Evolutionary conservation across 2,888 invertebrate species (phyloP), one percentile per base, ranked within the genome.

Genomic region (Calliopum simillimum): DNA sequence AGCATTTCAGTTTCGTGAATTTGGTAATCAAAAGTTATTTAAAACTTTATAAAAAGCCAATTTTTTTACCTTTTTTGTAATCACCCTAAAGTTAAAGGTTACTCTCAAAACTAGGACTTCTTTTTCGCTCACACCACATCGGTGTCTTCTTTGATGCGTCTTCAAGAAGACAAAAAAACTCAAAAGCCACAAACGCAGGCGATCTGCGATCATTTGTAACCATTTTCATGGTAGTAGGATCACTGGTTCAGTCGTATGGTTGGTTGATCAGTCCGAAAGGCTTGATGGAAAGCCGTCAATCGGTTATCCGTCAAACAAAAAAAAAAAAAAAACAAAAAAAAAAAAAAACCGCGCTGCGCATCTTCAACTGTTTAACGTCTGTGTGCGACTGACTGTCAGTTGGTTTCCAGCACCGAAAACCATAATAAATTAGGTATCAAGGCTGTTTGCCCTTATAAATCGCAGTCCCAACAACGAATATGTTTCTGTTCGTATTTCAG

Each of bases 151-250:
- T 33, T 33, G 33, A 33, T 33, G 33, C 33, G 33, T 6, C 5
- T 5, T 33, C 8, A 5, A 33, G 33, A 33, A 33, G 8, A 33
- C n/a, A 25, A 12, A 4, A 23, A 12, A 23, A 53, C 19, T 8
- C 33, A 33, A 33, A 33, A 33, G 55, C n/a, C 44, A 44, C 56
- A 51, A 33, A 44, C 56, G 68, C 68, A 62, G 68, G 67, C 73
- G 76, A 85, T 85, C 85, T 85, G 82, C 82, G 82, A 86, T 86
- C 86, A 85, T 85, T 85, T 86, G 84, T 86, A 85, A 84, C 80
- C 82, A 84, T 83, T 82, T 85, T 82, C 79, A 75, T 78, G 73
- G n/a, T n/a, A 76, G 76, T 72, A 74, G 70, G 70, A 47, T 53
- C 64, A 61, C 64, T 71, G 67, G 64, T 69, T 59, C 69, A 71